These are phyloP conservation scores for Graptemys geographica DNA, from an alignment of 2,797 vertebrate genomes.

Conservation along the genomic window DNA sequence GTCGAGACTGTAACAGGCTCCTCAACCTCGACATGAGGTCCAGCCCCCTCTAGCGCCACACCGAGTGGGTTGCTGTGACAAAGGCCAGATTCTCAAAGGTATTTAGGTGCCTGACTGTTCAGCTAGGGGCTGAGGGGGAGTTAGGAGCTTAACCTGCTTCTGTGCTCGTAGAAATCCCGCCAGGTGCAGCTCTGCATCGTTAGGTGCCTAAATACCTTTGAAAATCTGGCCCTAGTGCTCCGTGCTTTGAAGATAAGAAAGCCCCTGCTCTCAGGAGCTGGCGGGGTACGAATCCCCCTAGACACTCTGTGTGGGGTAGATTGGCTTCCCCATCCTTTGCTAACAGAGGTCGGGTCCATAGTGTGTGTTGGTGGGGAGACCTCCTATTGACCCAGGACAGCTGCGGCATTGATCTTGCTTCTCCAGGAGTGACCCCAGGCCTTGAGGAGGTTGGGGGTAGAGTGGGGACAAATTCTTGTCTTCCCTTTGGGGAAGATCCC, in stretches of 20 bases:
- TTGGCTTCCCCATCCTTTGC: neutral
- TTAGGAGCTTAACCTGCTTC: neutral
- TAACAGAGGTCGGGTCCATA: neutral
- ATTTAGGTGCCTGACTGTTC: neutral
- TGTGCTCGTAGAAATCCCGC: neutral
- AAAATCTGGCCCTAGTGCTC: neutral
- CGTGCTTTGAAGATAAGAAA: neutral
- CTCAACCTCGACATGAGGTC: neutral
- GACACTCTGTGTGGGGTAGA: neutral
- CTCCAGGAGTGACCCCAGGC: neutral
- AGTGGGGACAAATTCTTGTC: neutral
- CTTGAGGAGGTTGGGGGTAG: neutral
- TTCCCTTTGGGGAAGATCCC: neutral
- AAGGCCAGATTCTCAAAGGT: neutral
- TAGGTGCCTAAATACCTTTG: neutral
- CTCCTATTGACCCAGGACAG: no score
- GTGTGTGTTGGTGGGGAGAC: rapidly evolving
- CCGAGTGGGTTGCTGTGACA: neutral
- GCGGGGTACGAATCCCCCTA: rapidly evolving
- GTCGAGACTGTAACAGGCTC: neutral
- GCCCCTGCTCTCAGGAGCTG: neutral
- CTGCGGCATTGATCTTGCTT: rapidly evolving
- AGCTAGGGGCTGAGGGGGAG: neutral
- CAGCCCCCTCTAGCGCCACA: neutral
- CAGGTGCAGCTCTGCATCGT: neutral